These are phyloP conservation scores for Leuctra nigra DNA, from an alignment of 2,888 invertebrate species.

Conservation along the genomic window DNA sequence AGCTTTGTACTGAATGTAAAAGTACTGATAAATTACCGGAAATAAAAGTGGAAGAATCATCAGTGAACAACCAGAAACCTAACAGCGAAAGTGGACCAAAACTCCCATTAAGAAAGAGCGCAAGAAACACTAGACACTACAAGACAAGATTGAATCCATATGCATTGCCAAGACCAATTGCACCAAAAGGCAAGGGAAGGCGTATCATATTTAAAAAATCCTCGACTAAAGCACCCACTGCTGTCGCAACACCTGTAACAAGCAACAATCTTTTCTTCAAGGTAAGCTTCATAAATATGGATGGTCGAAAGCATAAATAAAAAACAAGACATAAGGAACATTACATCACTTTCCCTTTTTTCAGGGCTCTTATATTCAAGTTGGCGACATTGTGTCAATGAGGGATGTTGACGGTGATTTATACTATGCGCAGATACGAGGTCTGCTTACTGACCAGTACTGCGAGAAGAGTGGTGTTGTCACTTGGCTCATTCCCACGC, in stretches of 20 bases:
- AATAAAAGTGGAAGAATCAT: constrained; percentile 32
- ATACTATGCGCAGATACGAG: constrained; percentile 86
- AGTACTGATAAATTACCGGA: constrained; percentile 45
- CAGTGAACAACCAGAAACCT: no score
- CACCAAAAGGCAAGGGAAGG: constrained; percentile 65
- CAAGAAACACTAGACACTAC: constrained; percentile 47
- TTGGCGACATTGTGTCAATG: constrained; percentile 86
- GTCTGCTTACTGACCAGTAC: constrained; percentile 84
- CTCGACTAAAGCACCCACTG: constrained; percentile 72
- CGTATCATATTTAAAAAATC: constrained; percentile 71
- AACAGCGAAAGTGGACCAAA: constrained; percentile 37
- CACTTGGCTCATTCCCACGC: constrained; percentile 87
- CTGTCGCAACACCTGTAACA: constrained; percentile 74
- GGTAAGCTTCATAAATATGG: no score
- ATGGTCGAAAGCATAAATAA: no score
- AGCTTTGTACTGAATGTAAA: constrained; percentile 70
- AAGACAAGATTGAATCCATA: constrained; percentile 42
- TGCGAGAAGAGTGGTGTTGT: constrained; percentile 89
- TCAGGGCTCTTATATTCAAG: constrained; percentile 72
- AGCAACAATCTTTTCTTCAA: constrained; percentile 73
- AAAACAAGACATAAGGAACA: no score
- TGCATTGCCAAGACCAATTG: constrained; percentile 39
- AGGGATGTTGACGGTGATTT: constrained; percentile 66
- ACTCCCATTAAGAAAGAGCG: constrained; percentile 47
- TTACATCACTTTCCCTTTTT: no score